phyloP scores from a whole-genome alignment of 1,140 invertebrate species.

The Ganaspis sp. region DNA sequence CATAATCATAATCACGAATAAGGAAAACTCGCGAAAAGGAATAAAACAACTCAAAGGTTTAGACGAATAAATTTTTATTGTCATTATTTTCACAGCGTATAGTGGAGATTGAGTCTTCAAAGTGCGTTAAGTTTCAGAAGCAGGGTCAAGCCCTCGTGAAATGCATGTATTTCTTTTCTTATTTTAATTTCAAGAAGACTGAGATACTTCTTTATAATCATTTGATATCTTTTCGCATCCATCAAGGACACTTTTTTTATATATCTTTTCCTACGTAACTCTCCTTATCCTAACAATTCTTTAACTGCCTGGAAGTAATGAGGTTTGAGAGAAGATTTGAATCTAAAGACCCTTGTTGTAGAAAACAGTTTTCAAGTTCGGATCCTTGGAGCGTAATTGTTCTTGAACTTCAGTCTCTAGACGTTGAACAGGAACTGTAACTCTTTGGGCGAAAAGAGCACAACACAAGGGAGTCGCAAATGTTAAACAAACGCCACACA shows the following conservation, averaged over 20 bases:
- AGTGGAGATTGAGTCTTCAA: neutral
- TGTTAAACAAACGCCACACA: slow-evolving; percentile 85
- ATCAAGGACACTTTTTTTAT: neutral
- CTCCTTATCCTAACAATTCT: neutral
- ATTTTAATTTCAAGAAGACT: neutral
- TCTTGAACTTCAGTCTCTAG: slow-evolving; percentile 80
- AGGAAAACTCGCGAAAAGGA: no score
- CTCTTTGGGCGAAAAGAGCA: slow-evolving; percentile 87
- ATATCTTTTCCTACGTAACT: neutral
- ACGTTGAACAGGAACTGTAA: slow-evolving; percentile 77
- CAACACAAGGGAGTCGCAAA: slow-evolving; percentile 91
- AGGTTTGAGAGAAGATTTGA: neutral
- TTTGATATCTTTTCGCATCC: neutral
- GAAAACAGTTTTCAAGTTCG: slow-evolving; percentile 75
- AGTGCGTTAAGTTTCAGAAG: slow-evolving; percentile 1
- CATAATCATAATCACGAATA: no score
- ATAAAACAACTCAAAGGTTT: neutral
- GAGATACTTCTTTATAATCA: neutral
- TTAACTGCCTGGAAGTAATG: neutral
- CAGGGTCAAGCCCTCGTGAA: neutral
- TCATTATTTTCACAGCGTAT: slow-evolving; percentile 2
- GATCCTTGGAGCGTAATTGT: slow-evolving; percentile 71
- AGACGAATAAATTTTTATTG: slow-evolving; percentile 36
- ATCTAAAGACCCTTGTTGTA: slow-evolving; percentile 80
- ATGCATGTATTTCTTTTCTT: neutral